A percentile compares a stretch with the other conserved stretches of the same genome.
These are phyloP conservation scores for Oryzaephilus surinamensis DNA, from an alignment of 1,140 invertebrate genomes.

Conservation along the genomic window DNA sequence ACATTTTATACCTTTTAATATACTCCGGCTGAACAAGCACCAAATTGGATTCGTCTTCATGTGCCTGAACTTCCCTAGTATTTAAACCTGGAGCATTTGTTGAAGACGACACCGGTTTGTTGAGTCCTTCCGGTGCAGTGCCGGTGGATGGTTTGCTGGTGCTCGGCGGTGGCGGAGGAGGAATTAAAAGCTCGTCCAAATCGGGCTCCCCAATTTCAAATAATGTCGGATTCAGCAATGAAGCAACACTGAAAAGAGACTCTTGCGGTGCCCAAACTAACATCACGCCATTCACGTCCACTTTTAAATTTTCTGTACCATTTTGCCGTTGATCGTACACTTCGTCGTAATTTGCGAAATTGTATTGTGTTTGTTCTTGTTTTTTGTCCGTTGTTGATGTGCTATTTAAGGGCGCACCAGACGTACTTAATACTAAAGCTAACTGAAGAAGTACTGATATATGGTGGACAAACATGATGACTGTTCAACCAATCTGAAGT, in stretches of 20 bases:
- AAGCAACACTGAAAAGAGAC: constrained; percentile 20
- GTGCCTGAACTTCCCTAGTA: not conserved
- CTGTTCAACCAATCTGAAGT: too few species aligned
- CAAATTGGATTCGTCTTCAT: not conserved
- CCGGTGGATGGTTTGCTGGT: not conserved
- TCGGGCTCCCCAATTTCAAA: constrained; percentile 1
- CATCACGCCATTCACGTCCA: constrained; percentile 53
- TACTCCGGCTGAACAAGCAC: not conserved
- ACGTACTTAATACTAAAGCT: too few species aligned
- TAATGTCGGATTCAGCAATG: constrained; percentile 2
- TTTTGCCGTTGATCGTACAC: constrained; percentile 58
- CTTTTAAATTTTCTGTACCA: constrained; percentile 54
- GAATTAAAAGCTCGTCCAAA: constrained; percentile 2
- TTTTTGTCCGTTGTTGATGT: not conserved
- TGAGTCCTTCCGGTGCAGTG: not conserved
- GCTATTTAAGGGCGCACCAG: too few species aligned
- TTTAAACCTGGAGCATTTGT: constrained; percentile 1
- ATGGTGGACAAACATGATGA: too few species aligned
- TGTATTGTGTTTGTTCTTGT: not conserved
- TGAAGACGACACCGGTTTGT: not conserved
- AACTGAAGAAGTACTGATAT: too few species aligned
- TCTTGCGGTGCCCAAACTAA: constrained; percentile 53
- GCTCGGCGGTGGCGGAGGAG: not conserved
- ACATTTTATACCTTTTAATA: constrained; percentile 1
- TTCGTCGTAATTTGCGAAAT: constrained; percentile 8